These are phyloP conservation scores for Ambastaia sidthimunki DNA, from an alignment of 2,797 vertebrate species.

Conservation along the genomic window DNA sequence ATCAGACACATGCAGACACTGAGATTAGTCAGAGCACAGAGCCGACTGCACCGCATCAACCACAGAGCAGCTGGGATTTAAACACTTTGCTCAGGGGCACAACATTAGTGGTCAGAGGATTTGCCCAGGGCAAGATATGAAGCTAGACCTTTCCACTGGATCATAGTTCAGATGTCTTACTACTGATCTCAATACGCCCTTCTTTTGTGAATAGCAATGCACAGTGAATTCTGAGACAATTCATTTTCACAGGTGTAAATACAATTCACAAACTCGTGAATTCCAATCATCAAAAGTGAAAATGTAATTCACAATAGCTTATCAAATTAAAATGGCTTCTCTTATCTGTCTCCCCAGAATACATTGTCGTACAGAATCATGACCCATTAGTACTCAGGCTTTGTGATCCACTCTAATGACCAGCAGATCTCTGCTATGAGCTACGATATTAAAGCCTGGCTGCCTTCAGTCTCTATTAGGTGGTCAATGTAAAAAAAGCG, in stretches of 20 bases:
- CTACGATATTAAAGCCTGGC: not conserved
- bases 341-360: constrained; percentile 15
- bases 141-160: constrained; percentile 32
- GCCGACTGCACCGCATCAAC: constrained; percentile 11
- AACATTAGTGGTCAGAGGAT: constrained; percentile 49
- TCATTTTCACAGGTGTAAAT: constrained; percentile 26
- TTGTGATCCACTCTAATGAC: constrained; percentile 76
- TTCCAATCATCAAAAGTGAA: constrained; percentile 26
- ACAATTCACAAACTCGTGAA: constrained; percentile 17
- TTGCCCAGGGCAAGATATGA: constrained; percentile 38
- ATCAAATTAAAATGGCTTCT: not conserved
- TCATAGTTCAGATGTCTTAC: not conserved
- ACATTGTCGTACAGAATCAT: constrained; percentile 69
- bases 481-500: not conserved
- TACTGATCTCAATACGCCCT: not conserved
- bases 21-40: constrained; percentile 22
- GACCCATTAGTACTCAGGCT: constrained; percentile 76
- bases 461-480: constrained; percentile 14
- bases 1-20: constrained; percentile 35
- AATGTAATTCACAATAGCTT: constrained; percentile 30
- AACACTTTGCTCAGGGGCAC: constrained; percentile 39
- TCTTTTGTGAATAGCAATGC: not conserved
- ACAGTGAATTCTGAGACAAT: not conserved
- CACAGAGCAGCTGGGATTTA: constrained; percentile 32
- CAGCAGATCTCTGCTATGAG: constrained; percentile 74